These are phyloP conservation scores for Gopherus flavomarginatus DNA, from an alignment of 2,113 vertebrate species.

Conservation along the genomic window DNA sequence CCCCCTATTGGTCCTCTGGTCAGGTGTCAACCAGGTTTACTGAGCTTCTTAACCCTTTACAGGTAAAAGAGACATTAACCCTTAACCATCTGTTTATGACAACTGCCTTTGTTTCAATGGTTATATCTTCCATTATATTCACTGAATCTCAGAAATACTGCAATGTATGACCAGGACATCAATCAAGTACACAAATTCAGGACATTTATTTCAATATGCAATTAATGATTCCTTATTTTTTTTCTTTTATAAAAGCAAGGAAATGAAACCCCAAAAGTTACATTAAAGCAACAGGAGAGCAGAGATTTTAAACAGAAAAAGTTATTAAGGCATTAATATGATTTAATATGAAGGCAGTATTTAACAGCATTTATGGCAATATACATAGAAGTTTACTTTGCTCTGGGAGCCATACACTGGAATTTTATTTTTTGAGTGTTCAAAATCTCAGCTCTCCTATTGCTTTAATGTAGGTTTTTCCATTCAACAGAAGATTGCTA, in stretches of 20 bases:
- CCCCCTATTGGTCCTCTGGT: too few species aligned
- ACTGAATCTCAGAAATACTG: background rate
- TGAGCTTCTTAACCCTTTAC: too few species aligned
- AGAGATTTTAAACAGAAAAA: background rate
- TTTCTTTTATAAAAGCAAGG: background rate
- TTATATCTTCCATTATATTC: background rate
- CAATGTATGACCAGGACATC: background rate
- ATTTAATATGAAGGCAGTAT: background rate
- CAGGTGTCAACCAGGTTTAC: too few species aligned
- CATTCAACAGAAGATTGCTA: background rate
- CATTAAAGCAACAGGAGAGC: background rate
- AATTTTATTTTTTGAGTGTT: constrained; percentile 17
- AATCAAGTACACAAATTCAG: background rate
- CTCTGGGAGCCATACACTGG: background rate
- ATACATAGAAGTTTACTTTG: background rate
- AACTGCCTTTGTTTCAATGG: background rate
- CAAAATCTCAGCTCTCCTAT: background rate
- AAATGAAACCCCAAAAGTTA: background rate
- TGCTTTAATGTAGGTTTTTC: background rate
- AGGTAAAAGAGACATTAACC: too few species aligned
- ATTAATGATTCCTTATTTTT: background rate
- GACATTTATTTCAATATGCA: background rate
- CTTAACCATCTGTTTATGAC: too few species aligned
- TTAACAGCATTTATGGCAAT: background rate
- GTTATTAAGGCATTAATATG: background rate